Evolutionary conservation across 2,113 vertebrate species (phyloP).

Genomic region (Henicopernis longicauda): DNA sequence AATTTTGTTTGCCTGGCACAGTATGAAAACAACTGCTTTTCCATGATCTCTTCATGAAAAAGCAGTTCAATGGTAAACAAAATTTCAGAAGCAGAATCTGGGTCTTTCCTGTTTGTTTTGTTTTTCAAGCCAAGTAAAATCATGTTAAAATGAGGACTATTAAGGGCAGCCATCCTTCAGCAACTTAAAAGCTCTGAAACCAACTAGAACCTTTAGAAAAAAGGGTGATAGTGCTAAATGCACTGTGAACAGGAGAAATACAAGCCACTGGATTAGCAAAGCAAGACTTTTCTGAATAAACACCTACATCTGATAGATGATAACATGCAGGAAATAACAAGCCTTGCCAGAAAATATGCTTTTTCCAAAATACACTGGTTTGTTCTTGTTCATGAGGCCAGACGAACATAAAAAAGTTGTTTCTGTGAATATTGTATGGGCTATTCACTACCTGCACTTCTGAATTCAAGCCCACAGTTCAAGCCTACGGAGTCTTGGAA

Average conservation of each 20-base stretch:
- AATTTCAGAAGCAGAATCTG: not conserved
- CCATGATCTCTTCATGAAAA: not conserved
- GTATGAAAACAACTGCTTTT: not conserved
- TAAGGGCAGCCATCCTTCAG: not conserved
- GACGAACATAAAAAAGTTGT: not conserved
- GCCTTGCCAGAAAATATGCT: not conserved
- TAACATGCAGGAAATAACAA: not conserved
- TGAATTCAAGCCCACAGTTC: not conserved
- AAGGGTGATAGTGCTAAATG: not conserved
- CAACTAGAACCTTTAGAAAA: not conserved
- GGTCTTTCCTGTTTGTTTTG: not conserved
- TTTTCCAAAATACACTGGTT: not conserved
- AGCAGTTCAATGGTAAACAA: not conserved
- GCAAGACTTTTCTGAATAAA: not conserved
- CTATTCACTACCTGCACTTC: not conserved
- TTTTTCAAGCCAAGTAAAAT: not conserved
- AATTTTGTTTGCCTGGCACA: not conserved
- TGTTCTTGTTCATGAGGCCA: not conserved
- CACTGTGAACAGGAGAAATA: not conserved
- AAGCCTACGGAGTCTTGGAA: not conserved
- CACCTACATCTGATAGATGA: not conserved
- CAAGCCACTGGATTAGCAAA: not conserved
- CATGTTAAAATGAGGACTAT: not conserved
- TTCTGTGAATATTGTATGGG: not conserved
- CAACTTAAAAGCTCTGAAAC: not conserved